phyloP scores from a whole-genome alignment of 2,888 invertebrate species.

The Drosophila prolongata region DNA sequence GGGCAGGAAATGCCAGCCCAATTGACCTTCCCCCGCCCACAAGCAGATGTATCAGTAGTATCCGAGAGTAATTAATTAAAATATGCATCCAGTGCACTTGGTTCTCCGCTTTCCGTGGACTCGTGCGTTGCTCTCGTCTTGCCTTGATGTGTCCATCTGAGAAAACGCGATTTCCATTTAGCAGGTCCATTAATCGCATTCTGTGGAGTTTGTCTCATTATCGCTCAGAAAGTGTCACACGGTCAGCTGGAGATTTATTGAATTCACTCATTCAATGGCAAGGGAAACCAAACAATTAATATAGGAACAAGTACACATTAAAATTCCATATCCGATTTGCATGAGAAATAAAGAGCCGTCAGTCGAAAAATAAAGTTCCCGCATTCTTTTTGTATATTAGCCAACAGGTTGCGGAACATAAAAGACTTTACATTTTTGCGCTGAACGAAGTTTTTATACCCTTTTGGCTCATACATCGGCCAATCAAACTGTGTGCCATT shows the following conservation, averaged over 20 bases:
- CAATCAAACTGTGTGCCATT: not conserved
- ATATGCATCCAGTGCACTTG: slow-evolving; percentile 41
- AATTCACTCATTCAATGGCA: slow-evolving; percentile 56
- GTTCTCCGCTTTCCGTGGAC: slow-evolving; percentile 37
- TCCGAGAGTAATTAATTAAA: slow-evolving; percentile 65
- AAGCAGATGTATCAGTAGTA: slow-evolving; percentile 37
- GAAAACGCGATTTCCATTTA: slow-evolving; percentile 41
- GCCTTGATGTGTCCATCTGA: slow-evolving; percentile 43
- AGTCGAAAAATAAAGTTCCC: not conserved
- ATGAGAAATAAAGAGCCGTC: slow-evolving; percentile 20
- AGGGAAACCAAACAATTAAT: slow-evolving; percentile 29
- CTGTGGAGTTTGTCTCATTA: slow-evolving; percentile 63
- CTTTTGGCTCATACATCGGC: slow-evolving; percentile 18
- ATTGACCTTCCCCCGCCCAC: slow-evolving; percentile 50
- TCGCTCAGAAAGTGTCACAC: slow-evolving; percentile 68
- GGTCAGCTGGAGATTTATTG: slow-evolving; percentile 66
- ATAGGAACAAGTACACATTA: slow-evolving; percentile 31
- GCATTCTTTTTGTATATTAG: slow-evolving; percentile 22
- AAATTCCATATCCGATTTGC: slow-evolving; percentile 36
- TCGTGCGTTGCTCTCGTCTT: slow-evolving; percentile 50
- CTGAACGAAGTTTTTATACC: slow-evolving; percentile 39
- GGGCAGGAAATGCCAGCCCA: slow-evolving; percentile 65
- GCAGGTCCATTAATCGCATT: slow-evolving; percentile 68
- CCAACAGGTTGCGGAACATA: slow-evolving; percentile 31
- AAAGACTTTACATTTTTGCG: slow-evolving; percentile 35